Evolutionary conservation across 2,797 vertebrate genomes (phyloP), one percentile per base, ranked within the genome.

Genomic region (Vespertilio murinus): DNA sequence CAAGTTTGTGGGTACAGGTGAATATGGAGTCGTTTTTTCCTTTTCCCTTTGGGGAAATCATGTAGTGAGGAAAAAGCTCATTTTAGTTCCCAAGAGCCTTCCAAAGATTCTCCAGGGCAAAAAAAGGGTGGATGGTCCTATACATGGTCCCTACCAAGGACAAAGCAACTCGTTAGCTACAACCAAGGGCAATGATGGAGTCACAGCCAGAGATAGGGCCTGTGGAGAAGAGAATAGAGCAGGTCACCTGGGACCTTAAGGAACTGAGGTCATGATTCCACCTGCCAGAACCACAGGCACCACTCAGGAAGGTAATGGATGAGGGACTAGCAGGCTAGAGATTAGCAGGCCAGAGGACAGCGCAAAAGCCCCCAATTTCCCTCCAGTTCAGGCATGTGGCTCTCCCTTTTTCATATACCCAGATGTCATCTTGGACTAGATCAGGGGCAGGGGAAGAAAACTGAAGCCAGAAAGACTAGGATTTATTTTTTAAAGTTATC

Each of bases 401-500:
- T 69, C 28, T 77, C 23, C 83, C n/a, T 86, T 70, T 17, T 89
- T 88, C 22, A 3, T 42, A 75, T 4, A 83, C 5, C 38, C 30
- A 54, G 35, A 67, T 20, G 35, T 75, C 81, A 75, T 77, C 25
- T 69, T 79, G 14, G 33, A 64, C 75, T 70, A 67, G 25, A 84
- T 85, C 38, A 73, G 47, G 38, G 67, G 23, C 3, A 90, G 35
- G 22, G 28, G 35, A 20, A 75, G 6, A 91, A 93, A 73, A n/a
- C 23, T n/a, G 35, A 93, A 89, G 28, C n/a, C 28, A 16, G 49
- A 79, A 95, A 90, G 73, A 71, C 73, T 25, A 17, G 18, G 47
- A 88, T 94, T 93, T 87, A 54, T 71, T 71, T 54, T n/a, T 71
- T 78, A 80, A 47, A 77, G 88, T 92, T 87, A 54, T 82, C 82